A percentile compares a stretch with the other conserved stretches of the same genome.
phyloP scores from a whole-genome alignment of 1,140 invertebrate species.

The Drosophila mojavensis region DNA sequence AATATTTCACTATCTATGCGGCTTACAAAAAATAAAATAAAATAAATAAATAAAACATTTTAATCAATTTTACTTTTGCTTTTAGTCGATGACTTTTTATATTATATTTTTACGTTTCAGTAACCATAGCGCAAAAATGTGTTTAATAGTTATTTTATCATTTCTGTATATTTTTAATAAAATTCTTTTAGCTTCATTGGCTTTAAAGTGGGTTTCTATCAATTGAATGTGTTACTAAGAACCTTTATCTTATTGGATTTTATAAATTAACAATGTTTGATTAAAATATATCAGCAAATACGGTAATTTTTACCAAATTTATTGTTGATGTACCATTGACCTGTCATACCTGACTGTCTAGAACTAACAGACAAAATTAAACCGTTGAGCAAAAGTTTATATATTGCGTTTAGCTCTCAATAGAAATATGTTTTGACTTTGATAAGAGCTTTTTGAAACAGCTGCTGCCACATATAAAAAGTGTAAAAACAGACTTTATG shows the following conservation, averaged over 20 bases:
- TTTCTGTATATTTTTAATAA: not conserved
- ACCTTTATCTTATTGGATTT: too few relatives aligned
- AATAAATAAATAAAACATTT: too few relatives aligned
- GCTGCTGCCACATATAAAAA: not conserved
- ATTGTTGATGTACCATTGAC: not conserved
- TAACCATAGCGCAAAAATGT: not conserved
- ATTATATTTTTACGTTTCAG: not conserved
- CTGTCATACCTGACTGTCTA: not conserved
- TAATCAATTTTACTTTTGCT: too few relatives aligned
- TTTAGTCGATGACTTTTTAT: not conserved
- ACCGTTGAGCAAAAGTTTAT: not conserved
- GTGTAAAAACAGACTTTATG: not conserved
- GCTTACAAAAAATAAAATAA: too few relatives aligned
- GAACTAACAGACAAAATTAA: too few relatives aligned
- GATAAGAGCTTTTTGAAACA: slow-evolving; percentile 9
- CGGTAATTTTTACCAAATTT: too few relatives aligned
- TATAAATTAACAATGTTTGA: too few relatives aligned
- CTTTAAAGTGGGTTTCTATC: not conserved
- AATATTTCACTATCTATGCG: too few relatives aligned
- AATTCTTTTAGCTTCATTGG: not conserved
- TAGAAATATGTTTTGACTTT: slow-evolving; percentile 1
- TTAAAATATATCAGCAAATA: too few relatives aligned
- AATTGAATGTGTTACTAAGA: not conserved
- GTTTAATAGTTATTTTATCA: slow-evolving; percentile 5
- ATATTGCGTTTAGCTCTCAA: not conserved